phyloP scores from a whole-genome alignment of 2,888 invertebrate genomes.

The Agrypnus murinus region DNA sequence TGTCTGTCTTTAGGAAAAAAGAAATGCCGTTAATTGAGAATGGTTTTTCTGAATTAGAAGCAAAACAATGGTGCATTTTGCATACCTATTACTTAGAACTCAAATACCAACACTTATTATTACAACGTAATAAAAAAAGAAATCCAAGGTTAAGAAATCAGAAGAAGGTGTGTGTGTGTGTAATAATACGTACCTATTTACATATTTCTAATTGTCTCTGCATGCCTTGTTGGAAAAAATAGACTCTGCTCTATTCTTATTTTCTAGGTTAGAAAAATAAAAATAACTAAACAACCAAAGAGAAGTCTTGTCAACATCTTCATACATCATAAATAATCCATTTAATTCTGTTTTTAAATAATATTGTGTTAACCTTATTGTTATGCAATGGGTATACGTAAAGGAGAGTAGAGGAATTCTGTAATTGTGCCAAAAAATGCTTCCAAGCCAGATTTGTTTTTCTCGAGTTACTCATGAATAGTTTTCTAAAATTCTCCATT shows the following conservation, averaged over 20 bases:
- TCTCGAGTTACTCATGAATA: constrained; percentile 1
- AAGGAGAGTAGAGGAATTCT: not conserved
- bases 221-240: not conserved
- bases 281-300: no score
- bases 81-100: no score
- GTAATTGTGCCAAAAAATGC: constrained; percentile 10
- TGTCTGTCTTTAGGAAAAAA: constrained; percentile 6
- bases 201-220: constrained; percentile 9
- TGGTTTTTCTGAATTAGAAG: no score
- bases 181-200: no score
- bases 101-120: no score
- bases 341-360: constrained; percentile 12
- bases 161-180: no score
- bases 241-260: no score
- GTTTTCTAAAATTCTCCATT: not conserved
- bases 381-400: constrained; percentile 4
- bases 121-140: constrained; percentile 1
- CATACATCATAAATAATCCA: not conserved
- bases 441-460: no score
- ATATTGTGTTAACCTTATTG: not conserved
- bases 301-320: no score
- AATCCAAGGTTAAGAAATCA: constrained; percentile 1
- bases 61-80: constrained; percentile 19
- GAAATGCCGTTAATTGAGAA: constrained; percentile 24
- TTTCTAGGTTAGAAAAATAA: no score